A percentile compares a stretch with the other conserved stretches of the same genome.
Evolutionary conservation across 2,113 vertebrate genomes (phyloP).

Genomic region (Salminus brasiliensis): DNA sequence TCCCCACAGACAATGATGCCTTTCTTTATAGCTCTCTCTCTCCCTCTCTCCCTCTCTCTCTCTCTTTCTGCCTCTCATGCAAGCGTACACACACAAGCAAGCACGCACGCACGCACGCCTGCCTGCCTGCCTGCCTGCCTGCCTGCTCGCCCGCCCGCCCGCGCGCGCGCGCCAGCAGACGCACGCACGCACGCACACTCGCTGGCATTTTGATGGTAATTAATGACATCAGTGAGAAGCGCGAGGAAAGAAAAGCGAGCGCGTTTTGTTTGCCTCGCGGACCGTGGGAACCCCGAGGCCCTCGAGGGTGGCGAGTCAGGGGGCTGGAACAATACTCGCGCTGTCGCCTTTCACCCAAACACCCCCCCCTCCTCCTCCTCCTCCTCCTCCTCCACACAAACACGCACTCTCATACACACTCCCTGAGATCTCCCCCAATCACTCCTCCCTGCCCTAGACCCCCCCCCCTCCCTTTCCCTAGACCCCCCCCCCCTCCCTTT

Average conservation of each 20-base stretch:
- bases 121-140: constrained; percentile 32
- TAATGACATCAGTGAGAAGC: constrained; percentile 80
- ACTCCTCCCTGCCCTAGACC: constrained; percentile 50
- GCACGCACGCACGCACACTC: constrained; percentile 68
- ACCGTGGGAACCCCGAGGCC: constrained; percentile 81
- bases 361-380: too few species aligned
- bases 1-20: constrained; percentile 78
- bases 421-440: constrained; percentile 48
- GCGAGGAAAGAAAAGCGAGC: constrained; percentile 48
- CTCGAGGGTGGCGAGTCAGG: constrained; percentile 81
- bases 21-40: constrained; percentile 63
- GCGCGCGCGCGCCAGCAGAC: constrained; percentile 25
- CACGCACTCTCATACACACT: constrained; percentile 60
- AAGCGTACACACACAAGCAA: constrained; percentile 41
- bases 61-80: constrained; percentile 21
- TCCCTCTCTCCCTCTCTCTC: constrained; percentile 40
- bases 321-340: constrained; percentile 77
- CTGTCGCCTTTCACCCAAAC: constrained; percentile 80
- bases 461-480: too few species aligned
- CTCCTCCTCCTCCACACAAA: constrained; percentile 66
- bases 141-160: constrained; percentile 23
- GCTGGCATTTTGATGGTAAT: constrained; percentile 84
- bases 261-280: constrained; percentile 78
- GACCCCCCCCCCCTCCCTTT: constrained; percentile 52
- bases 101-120: constrained; percentile 47